A percentile compares a stretch with the other conserved stretches of the same genome.
Conservation (phyloP, 2,113 vertebrate genomes). For the Ciconia stormi region DNA sequence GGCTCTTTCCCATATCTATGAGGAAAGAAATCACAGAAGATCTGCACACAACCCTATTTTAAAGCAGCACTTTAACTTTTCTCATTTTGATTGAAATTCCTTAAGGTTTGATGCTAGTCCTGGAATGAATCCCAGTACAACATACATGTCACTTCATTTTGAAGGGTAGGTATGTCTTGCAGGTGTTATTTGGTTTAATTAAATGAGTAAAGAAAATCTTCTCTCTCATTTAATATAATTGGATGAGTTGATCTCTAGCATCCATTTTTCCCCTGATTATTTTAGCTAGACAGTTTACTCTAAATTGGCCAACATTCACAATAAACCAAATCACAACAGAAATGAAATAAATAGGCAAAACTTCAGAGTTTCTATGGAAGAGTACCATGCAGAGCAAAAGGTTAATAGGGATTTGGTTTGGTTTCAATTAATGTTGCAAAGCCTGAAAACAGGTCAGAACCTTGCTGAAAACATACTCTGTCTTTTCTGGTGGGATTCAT, state of each 20-base stretch:
- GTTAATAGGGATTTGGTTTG: not conserved
- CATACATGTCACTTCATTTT: not conserved
- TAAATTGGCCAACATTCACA: not conserved
- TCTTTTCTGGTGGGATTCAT: not conserved
- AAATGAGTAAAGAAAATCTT: slow-evolving; percentile 2
- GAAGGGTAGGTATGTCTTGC: not conserved
- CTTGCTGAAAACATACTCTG: not conserved
- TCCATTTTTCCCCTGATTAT: not conserved
- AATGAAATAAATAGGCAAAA: not conserved
- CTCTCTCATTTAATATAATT: not conserved
- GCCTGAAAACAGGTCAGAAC: not conserved
- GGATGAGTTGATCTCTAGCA: not conserved
- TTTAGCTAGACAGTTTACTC: not conserved
- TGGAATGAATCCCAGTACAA: not conserved
- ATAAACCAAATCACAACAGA: not conserved
- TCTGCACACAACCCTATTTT: not conserved
- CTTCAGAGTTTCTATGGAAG: not conserved
- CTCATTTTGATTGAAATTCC: not conserved
- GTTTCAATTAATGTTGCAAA: not conserved
- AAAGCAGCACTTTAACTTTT: not conserved
- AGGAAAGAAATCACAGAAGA: not conserved
- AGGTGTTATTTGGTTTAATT: not conserved
- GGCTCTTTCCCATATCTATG: not conserved
- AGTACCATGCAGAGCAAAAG: not conserved
- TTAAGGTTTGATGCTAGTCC: not conserved